Evolutionary conservation across 2,113 vertebrate genomes (phyloP).

Genomic region (Scophthalmus maximus): DNA sequence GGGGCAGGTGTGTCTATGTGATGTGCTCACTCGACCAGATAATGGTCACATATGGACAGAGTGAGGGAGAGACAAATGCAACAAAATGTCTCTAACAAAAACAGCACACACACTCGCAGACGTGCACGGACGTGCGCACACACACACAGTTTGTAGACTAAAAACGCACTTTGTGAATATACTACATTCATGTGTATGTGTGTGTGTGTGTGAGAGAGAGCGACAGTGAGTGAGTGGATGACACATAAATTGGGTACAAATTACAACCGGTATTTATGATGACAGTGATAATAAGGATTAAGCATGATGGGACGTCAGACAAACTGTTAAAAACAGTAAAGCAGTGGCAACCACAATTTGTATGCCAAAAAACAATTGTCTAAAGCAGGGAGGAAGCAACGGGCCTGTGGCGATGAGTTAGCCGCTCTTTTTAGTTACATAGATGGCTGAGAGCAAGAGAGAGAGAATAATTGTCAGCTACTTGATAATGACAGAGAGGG

Average conservation of each 20-base stretch:
- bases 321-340: slow-evolving; percentile 14
- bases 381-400: neutral
- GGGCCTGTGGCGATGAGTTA: neutral
- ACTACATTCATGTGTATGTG: slow-evolving; percentile 1
- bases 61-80: slow-evolving; percentile 1
- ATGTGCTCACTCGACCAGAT: slow-evolving; percentile 54
- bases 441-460: slow-evolving; percentile 14
- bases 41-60: slow-evolving; percentile 65
- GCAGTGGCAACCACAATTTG: slow-evolving; percentile 25
- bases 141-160: neutral
- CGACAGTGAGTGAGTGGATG: slow-evolving; percentile 27
- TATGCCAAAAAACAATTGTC: slow-evolving; percentile 5
- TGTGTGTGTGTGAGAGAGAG: slow-evolving; percentile 6
- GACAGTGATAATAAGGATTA: slow-evolving; percentile 39
- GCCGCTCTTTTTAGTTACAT: slow-evolving; percentile 2
- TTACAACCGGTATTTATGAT: slow-evolving; percentile 49
- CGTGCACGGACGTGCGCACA: neutral
- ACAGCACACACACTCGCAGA: neutral
- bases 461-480: slow-evolving; percentile 58
- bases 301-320: slow-evolving; percentile 38
- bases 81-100: no score
- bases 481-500: slow-evolving; percentile 57
- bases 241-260: slow-evolving; percentile 60
- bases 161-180: neutral
- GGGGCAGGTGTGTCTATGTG: slow-evolving; percentile 47